phyloP scores from a whole-genome alignment of 2,113 vertebrate genomes.

The Brienomyrus longianalis region DNA sequence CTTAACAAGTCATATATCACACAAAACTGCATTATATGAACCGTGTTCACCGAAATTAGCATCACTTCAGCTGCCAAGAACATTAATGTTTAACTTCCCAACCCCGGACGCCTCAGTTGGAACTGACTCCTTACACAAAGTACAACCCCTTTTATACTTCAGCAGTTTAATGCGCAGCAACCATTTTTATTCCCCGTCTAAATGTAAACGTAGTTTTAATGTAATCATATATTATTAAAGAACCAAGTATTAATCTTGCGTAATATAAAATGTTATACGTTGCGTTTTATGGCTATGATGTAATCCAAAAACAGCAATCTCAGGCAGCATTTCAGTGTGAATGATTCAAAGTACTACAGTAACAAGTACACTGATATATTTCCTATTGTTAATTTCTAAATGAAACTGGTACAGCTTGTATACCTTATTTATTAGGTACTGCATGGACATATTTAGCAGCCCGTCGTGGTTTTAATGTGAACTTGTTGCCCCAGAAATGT shows the following conservation, averaged over 20 bases:
- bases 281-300: not conserved
- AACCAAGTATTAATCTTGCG: not conserved
- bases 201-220: not conserved
- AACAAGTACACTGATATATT: not conserved
- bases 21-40: not conserved
- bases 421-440: not conserved
- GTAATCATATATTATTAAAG: not conserved
- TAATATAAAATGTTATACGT: not conserved
- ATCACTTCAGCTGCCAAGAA: not conserved
- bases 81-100: not conserved
- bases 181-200: not conserved
- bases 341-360: not conserved
- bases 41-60: not conserved
- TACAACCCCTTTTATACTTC: not conserved
- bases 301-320: not conserved
- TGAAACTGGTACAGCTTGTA: not conserved
- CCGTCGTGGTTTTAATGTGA: not conserved
- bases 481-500: not conserved
- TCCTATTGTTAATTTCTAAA: not conserved
- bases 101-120: not conserved
- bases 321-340: not conserved
- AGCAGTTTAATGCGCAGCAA: not conserved
- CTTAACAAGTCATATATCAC: not conserved
- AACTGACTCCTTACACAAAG: not conserved
- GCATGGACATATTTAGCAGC: not conserved